Conservation (phyloP, 2,113 vertebrate species). For the Anolis carolinensis region DNA sequence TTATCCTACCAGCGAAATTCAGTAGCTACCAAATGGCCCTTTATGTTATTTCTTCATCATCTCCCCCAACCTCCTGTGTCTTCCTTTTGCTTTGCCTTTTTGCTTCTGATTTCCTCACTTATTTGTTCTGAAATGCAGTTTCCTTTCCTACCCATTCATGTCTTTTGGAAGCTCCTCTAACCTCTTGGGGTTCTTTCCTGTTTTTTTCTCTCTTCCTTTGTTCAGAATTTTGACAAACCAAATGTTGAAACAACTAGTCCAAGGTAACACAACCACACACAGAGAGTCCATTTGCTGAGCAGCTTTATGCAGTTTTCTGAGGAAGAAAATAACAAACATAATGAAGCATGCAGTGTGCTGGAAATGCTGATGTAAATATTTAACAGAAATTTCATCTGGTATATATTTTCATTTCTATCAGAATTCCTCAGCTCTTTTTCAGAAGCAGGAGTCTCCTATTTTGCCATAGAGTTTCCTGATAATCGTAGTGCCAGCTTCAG, state of each 20-base stretch:
- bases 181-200: background rate
- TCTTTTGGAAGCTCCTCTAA: background rate
- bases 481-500: background rate
- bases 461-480: background rate
- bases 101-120: background rate
- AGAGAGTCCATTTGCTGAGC: slow-evolving; percentile 56
- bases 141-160: slow-evolving; percentile 39
- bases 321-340: slow-evolving; percentile 45
- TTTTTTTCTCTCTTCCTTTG: slow-evolving; percentile 29
- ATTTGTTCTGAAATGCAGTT: slow-evolving; percentile 42
- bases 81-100: slow-evolving; percentile 19
- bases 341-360: slow-evolving; percentile 16
- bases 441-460: background rate
- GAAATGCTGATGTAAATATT: background rate
- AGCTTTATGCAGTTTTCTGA: slow-evolving; percentile 36
- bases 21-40: slow-evolving; percentile 25
- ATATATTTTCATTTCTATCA: background rate
- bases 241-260: slow-evolving; percentile 50
- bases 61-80: background rate
- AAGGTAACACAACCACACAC: slow-evolving; percentile 50
- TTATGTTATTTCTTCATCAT: slow-evolving; percentile 2
- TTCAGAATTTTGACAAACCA: slow-evolving; percentile 46
- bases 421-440: background rate
- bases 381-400: too few relatives aligned
- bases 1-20: background rate